Evolutionary conservation across 2,797 vertebrate genomes (phyloP), one percentile per base, ranked within the genome.

Genomic region (Pachyuromys duprasi): DNA sequence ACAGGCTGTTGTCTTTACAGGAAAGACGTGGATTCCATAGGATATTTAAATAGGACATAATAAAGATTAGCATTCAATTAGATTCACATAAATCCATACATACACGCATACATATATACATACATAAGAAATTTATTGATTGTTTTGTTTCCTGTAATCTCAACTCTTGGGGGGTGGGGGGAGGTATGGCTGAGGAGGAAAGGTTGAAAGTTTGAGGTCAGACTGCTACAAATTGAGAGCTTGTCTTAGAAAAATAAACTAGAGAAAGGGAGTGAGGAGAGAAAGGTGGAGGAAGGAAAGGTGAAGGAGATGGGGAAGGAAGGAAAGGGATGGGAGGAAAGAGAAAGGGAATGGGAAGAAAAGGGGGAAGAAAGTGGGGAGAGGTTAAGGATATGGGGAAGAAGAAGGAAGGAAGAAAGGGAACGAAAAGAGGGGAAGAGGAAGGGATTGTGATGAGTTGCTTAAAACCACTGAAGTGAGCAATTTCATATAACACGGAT

Each of bases 401-500:
- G 55, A 57, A 57, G 55, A 57, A 17, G 55, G 55, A 18, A 57
- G 55, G 17, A 4, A 0, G 3, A 18, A 57, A 15, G 55, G 55
- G 55, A 57, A 18, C 14, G 55, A 57, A 57, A 57, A 18, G 17
- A 57, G 5, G 17, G 17, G 55, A 55, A 55, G 0, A 31, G 31
- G 33, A 55, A 11, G 18, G 4, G 17, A 57, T 18, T 57, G 14
- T 57, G 55, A 57, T 57, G 55, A 57, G 55, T 57, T 57, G 55
- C 17, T 57, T 57, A 57, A 57, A 57, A 18, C 55, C 55, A 57
- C 14, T 3, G 26, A 62, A 65, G n/a, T 72, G 45, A 62, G 76
- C 82, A 84, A 94, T 94, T 93, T 78, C 80, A 28, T 76, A 39
- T 28, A 78, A 91, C 79, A 8, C 62, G n/a, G 63, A 53, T 42